Evolutionary conservation across 2,888 invertebrate species (phyloP).

Genomic region (Cyclophora albipunctata): DNA sequence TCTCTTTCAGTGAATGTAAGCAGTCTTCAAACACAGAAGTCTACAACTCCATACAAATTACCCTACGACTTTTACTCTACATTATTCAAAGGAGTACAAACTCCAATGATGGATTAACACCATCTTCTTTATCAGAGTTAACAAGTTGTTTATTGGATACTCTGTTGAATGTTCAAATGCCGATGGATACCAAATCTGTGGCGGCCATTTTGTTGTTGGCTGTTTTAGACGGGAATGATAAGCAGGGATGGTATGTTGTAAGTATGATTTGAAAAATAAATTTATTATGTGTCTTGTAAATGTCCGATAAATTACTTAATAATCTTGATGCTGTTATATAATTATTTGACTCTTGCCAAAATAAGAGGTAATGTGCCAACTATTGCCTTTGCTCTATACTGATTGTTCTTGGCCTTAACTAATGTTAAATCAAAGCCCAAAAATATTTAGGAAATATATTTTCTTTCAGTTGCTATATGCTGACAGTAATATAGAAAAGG

Average conservation of each 20-base stretch:
- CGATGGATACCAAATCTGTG: constrained; percentile 80
- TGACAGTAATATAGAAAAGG: too few species aligned
- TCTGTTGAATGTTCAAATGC: constrained; percentile 65
- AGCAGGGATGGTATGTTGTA: constrained; percentile 48
- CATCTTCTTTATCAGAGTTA: too few species aligned
- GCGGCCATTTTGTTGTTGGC: constrained; percentile 74
- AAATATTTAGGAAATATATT: too few species aligned
- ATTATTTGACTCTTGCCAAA: too few species aligned
- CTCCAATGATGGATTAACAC: too few species aligned
- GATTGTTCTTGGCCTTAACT: too few species aligned
- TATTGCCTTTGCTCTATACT: too few species aligned
- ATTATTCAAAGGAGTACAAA: constrained; percentile 36
- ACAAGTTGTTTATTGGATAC: constrained; percentile 31
- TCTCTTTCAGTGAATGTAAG: too few species aligned
- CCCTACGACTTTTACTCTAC: constrained; percentile 42
- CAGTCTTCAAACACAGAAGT: constrained; percentile 41
- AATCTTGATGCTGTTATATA: too few species aligned
- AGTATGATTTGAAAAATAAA: constrained; percentile 17
- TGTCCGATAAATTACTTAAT: too few species aligned
- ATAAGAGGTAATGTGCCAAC: too few species aligned
- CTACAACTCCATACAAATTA: constrained; percentile 41
- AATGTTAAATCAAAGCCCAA: too few species aligned
- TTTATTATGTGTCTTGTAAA: neutral
- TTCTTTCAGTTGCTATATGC: neutral
- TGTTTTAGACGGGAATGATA: constrained; percentile 49